Base-by-base conservation (phyloP, 2,888 invertebrate genomes). In the Rotaria socialis region DNA sequence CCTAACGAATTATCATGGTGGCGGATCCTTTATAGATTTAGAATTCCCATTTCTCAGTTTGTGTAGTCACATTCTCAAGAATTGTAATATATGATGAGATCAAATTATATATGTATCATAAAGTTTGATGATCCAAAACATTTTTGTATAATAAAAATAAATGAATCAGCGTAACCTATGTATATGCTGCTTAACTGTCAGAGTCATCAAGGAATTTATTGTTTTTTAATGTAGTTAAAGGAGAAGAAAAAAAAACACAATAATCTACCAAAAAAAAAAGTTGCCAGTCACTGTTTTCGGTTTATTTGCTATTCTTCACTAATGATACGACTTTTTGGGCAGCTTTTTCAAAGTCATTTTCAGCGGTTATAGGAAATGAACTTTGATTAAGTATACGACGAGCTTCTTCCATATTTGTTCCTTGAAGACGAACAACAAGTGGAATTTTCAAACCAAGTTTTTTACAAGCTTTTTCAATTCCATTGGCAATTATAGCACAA, bases 401-500 rank as follows among this genome's bases (percentile, higher is more conserved):
- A 0, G 97, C 99, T 89, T 94, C 94, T 0, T 91, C 92, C 0
- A 96, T 95, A 92, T 97, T 97, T 35, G 96, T 97, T 86, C 94
- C 99, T 93, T 97, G 97, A 87, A 99, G 92, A 89, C 99, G 93
- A 75, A 99, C 96, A 86, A 99, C 94, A 80, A 99, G 92, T 0
- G 99, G 98, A 87, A 96, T 93, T 89, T 94, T 93, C 0, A 97
- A 93, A 52, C 87, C 58, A 87, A 95, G 93, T 86, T 94, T 94
- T 90, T 94, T 94, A 88, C 95, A 94, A 5, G 98, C 97, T 87
- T 94, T 94, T 8, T 97, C 94, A 89, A 99, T 95, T 75, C 99
- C 99, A 89, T 95, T 95, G 0, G 99, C 99, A 89, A 99, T 95
- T 0, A 95, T 97, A 10, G 94, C 95, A 92, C 99, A 99, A 92